Evolutionary conservation across 2,797 vertebrate species (phyloP), one percentile per base, ranked within the genome.

Genomic region (Momotus momota): DNA sequence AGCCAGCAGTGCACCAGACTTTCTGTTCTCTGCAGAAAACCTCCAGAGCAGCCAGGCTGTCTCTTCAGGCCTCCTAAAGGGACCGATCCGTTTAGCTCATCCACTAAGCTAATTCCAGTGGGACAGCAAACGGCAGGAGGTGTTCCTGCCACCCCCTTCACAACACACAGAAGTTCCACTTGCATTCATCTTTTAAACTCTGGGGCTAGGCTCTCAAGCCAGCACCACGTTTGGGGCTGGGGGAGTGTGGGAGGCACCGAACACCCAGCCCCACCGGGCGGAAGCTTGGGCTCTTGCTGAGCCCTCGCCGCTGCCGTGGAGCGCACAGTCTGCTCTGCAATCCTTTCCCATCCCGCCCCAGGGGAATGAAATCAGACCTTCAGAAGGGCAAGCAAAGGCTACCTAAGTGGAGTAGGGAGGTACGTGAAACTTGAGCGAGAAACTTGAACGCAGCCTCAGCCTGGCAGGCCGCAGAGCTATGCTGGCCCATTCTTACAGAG

Each of bases 311-410:
- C 26, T 70, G 38, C 35, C n/a, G 19, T 1, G 23, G 14, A 79
- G 51, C 58, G 16, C 31, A 29, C 2, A 13, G 61, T 4, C n/a
- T 58, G 33, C 72, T 12, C 15, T 45, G 33, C 38, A 31, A 10
- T n/a, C 55, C 35, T 79, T 15, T 66, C 75, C 35, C 54, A 33
- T 38, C 1, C 16, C 1, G 2, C 75, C 7, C 0, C 1, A 1
- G 13, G 12, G 35, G 48, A 48, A 41, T 67, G 80, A 90, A 93
- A 82, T 61, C 0, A 16, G 91, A 94, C 88, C 93, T 95, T 92
- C 95, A 85, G 90, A 96, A 93, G 86, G 90, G 64, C 88, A 94
- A 92, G 78, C 45, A 73, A 90, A 86, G 49, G 64, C 90, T 82
- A 58, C 61, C 58, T 33, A 93, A 92, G 79, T 61, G 52, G 94